A percentile compares a stretch with the other conserved stretches of the same genome.
Evolutionary conservation across 2,113 vertebrate genomes (phyloP).

Genomic region (Istiophorus platypterus): DNA sequence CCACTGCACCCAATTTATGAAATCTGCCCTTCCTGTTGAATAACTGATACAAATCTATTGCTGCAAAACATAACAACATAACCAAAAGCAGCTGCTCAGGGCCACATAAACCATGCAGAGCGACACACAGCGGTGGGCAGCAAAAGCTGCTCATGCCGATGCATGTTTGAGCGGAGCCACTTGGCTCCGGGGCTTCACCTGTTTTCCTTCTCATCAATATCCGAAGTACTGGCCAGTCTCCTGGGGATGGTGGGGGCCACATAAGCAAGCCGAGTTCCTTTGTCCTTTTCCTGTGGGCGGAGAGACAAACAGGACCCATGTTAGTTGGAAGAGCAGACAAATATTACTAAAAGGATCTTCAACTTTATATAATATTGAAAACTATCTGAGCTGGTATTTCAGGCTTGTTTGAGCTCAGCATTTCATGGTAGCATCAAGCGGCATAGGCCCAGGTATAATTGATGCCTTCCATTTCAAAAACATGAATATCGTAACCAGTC

Average conservation of each 20-base stretch:
- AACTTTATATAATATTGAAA: not conserved
- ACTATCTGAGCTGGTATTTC: not conserved
- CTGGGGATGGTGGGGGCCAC: constrained; percentile 96
- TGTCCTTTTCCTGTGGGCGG: constrained; percentile 92
- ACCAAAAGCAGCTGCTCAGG: constrained; percentile 9
- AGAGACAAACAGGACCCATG: not conserved
- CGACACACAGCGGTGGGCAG: constrained; percentile 65
- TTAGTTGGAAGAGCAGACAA: not conserved
- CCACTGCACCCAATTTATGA: not conserved
- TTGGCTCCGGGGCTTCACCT: constrained; percentile 82
- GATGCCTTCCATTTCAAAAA: too few species aligned
- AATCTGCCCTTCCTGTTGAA: not conserved
- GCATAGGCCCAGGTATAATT: too few species aligned
- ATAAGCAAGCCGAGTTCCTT: constrained; percentile 92
- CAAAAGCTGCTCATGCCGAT: constrained; percentile 50
- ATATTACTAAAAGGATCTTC: not conserved
- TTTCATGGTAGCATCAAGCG: not conserved
- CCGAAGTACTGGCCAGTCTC: constrained; percentile 94
- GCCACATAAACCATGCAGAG: constrained; percentile 66
- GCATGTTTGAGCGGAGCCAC: constrained; percentile 24
- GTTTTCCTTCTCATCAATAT: constrained; percentile 98
- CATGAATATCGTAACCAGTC: too few species aligned
- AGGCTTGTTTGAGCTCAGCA: not conserved
- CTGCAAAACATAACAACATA: not conserved
- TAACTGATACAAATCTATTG: not conserved